Percentiles rank a stretch among this genome's conserved stretches.
Conservation (phyloP, 2,888 invertebrate genomes). For the Plagiodera versicolora region DNA sequence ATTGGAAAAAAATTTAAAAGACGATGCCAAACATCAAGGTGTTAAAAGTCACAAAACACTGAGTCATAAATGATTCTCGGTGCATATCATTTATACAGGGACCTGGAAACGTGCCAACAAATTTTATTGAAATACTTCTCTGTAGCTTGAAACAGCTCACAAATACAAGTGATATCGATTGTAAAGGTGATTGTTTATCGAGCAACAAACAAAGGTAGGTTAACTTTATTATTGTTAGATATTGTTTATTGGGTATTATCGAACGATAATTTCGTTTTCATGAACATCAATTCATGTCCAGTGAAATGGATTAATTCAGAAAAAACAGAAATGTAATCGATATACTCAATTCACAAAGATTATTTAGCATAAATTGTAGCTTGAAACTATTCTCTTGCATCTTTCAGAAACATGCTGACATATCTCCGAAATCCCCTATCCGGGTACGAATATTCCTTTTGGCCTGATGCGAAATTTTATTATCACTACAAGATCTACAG, state of each 20-base stretch:
- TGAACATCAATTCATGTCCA: too few species aligned
- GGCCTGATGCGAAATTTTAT: slow-evolving; percentile 41
- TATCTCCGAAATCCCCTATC: slow-evolving; percentile 40
- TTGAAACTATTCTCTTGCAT: too few species aligned
- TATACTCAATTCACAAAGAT: too few species aligned
- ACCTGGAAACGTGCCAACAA: slow-evolving; percentile 21
- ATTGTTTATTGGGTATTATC: neutral
- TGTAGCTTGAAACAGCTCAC: slow-evolving; percentile 8
- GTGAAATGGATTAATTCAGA: too few species aligned
- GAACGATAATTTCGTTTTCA: too few species aligned
- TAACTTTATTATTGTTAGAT: neutral
- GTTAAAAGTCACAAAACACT: slow-evolving; percentile 2
- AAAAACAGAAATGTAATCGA: too few species aligned
- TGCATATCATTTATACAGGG: slow-evolving; percentile 8
- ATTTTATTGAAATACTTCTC: slow-evolving; percentile 20
- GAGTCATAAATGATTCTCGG: neutral
- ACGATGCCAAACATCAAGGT: slow-evolving; percentile 6
- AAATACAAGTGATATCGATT: slow-evolving; percentile 15
- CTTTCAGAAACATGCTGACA: slow-evolving; percentile 40
- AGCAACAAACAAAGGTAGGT: slow-evolving; percentile 10
- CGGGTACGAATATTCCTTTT: slow-evolving; percentile 41
- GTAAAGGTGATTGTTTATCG: slow-evolving; percentile 5
- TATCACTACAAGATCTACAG: slow-evolving; percentile 43
- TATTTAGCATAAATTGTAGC: too few species aligned
- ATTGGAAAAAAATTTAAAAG: neutral